Percentiles rank a stretch among this genome's conserved stretches.
Evolutionary conservation across 2,888 invertebrate genomes (phyloP).

Genomic region (Nomada fucata): DNA sequence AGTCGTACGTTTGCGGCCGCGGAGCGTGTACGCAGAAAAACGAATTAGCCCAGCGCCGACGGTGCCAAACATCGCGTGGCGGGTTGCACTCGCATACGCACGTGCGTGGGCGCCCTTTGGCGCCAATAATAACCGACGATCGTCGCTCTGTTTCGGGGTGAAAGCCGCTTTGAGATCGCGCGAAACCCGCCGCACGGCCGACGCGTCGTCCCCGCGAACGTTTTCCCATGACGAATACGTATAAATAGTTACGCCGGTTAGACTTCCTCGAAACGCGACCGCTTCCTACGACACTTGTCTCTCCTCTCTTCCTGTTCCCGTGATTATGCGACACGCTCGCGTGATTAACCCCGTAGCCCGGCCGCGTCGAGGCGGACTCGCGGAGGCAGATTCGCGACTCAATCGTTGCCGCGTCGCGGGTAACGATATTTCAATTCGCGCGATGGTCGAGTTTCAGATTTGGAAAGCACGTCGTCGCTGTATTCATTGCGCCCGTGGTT

Average conservation of each 20-base stretch:
- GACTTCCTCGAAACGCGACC: conserved; percentile 28
- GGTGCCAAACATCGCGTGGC: conserved; percentile 69
- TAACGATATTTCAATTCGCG: no score
- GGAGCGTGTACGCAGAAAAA: conserved; percentile 72
- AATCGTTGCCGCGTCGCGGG: no score
- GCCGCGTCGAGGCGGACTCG: neutral
- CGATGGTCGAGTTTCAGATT: no score
- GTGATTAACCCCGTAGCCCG: neutral
- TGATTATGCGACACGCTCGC: conserved; percentile 19
- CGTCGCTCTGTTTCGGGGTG: conserved; percentile 64
- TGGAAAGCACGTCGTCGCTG: no score
- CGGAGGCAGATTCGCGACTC: no score
- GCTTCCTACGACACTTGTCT: conserved; percentile 9
- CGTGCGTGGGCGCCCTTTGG: conserved; percentile 65
- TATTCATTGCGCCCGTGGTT: no score
- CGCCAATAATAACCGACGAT: conserved; percentile 72
- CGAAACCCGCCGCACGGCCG: conserved; percentile 38
- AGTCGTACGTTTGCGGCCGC: conserved; percentile 62
- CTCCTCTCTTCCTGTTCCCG: conserved; percentile 35
- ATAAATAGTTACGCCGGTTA: conserved; percentile 63
- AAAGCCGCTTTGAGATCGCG: conserved; percentile 63
- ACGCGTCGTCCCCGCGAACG: conserved; percentile 59
- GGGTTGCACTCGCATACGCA: conserved; percentile 66
- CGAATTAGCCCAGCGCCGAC: conserved; percentile 71
- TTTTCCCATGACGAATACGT: conserved; percentile 71